These are phyloP conservation scores for Battus philenor DNA, from an alignment of 1,140 invertebrate species.

Conservation along the genomic window DNA sequence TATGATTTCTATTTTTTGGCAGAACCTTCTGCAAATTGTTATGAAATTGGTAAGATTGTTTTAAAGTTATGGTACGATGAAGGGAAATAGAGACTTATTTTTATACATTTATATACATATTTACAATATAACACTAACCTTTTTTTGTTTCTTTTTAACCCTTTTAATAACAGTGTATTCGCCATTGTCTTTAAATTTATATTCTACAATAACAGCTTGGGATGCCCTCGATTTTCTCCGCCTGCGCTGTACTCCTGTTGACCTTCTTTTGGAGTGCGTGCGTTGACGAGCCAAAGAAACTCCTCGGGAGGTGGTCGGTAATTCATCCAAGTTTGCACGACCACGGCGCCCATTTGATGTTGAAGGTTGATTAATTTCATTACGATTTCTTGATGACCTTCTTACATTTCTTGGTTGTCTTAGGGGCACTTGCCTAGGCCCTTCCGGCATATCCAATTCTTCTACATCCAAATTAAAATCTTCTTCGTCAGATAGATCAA, in stretches of 20 bases:
- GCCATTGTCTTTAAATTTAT: slow-evolving; percentile 75
- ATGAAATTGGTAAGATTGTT: too few species aligned
- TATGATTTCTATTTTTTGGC: too few species aligned
- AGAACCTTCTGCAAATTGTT: too few species aligned
- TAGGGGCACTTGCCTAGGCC: slow-evolving; percentile 32
- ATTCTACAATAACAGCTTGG: slow-evolving; percentile 75
- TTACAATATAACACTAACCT: too few species aligned
- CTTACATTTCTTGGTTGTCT: slow-evolving; percentile 29
- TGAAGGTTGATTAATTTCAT: slow-evolving; percentile 61
- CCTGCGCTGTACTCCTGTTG: slow-evolving; percentile 27
- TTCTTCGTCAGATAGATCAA: slow-evolving; percentile 65
- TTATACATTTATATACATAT: too few species aligned
- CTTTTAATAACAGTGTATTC: slow-evolving; percentile 75
- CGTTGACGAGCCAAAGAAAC: slow-evolving; percentile 20
- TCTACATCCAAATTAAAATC: slow-evolving; percentile 62
- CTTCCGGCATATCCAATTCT: slow-evolving; percentile 54
- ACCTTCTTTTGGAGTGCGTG: slow-evolving; percentile 20
- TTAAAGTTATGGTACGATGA: too few species aligned
- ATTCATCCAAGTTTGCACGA: slow-evolving; percentile 20
- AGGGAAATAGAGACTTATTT: too few species aligned
- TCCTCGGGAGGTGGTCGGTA: slow-evolving; percentile 30
- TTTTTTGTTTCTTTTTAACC: slow-evolving; percentile 62
- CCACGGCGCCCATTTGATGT: slow-evolving; percentile 71
- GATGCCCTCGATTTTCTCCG: slow-evolving; percentile 52
- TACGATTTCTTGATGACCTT: slow-evolving; percentile 28